Conservation (phyloP, 30 jellyfish, hydroid and myxozoan species). For the Pseudorhiza aurosa region DNA sequence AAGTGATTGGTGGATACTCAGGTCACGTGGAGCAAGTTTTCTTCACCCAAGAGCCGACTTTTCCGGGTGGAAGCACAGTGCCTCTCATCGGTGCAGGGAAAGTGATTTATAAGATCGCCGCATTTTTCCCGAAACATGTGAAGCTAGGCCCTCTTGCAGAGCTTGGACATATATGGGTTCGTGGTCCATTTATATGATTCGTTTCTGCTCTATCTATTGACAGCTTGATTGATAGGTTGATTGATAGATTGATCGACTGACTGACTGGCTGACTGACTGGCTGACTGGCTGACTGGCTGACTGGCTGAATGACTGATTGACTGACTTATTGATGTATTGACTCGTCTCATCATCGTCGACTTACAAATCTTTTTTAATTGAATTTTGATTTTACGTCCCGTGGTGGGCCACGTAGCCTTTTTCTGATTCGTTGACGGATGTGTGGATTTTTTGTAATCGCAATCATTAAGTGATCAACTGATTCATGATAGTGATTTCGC, state of each 20-base stretch:
- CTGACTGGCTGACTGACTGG: no score
- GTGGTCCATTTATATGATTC: constrained; percentile 8
- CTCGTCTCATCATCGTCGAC: background rate
- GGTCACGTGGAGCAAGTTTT: constrained; percentile 28
- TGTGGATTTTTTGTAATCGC: no score
- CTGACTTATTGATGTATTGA: no score
- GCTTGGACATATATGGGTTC: constrained; percentile 80
- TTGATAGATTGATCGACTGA: no score
- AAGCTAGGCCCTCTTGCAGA: constrained; percentile 77
- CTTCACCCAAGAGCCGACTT: constrained; percentile 76
- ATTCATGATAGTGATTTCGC: no score
- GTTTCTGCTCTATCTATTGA: background rate
- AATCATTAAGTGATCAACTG: no score
- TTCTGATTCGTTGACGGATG: no score
- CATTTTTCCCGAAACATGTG: constrained; percentile 81
- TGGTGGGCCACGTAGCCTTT: no score
- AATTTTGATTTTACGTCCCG: no score
- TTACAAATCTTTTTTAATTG: background rate
- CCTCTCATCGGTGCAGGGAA: constrained; percentile 95
- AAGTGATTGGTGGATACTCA: constrained; percentile 72
- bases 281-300: no score
- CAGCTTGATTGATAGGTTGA: background rate
- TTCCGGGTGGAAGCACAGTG: constrained; percentile 90
- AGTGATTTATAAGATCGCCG: constrained; percentile 78
- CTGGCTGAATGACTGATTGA: no score